Percentiles rank a stretch among this genome's conserved stretches.
phyloP scores from a whole-genome alignment of 2,113 vertebrate genomes.

The Sinocyclocheilus maitianheensis region DNA sequence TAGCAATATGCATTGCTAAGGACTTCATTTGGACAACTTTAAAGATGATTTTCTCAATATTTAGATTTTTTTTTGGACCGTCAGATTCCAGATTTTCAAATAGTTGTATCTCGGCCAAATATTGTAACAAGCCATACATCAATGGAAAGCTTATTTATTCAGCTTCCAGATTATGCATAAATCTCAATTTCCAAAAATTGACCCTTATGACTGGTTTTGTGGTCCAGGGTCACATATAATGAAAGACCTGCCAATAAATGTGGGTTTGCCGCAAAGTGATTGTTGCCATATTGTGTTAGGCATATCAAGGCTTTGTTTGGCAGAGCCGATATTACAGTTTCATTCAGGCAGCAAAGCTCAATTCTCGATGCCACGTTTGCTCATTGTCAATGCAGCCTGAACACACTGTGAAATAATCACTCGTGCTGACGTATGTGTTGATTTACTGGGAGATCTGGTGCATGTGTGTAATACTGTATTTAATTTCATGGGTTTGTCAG shows the following conservation, averaged over 20 bases:
- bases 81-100: too few relatives aligned
- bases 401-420: background rate
- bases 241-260: background rate
- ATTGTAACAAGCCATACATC: too few relatives aligned
- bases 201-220: too few relatives aligned
- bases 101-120: too few relatives aligned
- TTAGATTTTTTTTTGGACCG: too few relatives aligned
- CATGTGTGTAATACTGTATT: background rate
- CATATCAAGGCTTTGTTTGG: background rate
- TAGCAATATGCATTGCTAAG: too few relatives aligned
- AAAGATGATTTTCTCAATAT: too few relatives aligned
- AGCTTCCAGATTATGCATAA: too few relatives aligned
- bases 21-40: too few relatives aligned
- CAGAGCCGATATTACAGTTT: background rate
- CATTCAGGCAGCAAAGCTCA: background rate
- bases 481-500: conserved; percentile 14
- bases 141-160: too few relatives aligned
- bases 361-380: background rate
- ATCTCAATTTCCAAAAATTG: too few relatives aligned
- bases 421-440: background rate
- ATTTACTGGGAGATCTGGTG: background rate
- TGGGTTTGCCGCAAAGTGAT: background rate
- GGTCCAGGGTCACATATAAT: background rate
- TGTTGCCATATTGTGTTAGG: background rate
- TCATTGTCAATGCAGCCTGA: background rate